Conservation (phyloP, 2,888 invertebrate genomes). For the Apomyelois bistriatella region DNA sequence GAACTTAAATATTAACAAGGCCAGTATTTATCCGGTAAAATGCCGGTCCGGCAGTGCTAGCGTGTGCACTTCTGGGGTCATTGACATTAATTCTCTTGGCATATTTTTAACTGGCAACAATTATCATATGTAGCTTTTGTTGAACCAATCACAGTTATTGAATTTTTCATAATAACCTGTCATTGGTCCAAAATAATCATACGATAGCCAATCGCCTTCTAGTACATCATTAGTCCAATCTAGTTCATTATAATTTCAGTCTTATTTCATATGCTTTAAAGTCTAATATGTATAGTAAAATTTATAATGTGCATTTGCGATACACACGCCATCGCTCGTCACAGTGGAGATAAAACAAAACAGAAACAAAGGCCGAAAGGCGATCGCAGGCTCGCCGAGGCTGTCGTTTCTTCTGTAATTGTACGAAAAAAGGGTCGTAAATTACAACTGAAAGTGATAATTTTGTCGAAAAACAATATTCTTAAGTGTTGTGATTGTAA, state of each 20-base stretch:
- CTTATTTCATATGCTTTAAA: background rate
- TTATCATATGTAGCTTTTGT: too few relatives aligned
- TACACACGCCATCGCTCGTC: constrained; percentile 31
- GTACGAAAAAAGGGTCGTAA: constrained; percentile 30
- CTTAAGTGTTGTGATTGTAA: constrained; percentile 31
- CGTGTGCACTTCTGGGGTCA: too few relatives aligned
- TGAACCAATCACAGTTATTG: too few relatives aligned
- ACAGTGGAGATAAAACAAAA: constrained; percentile 39
- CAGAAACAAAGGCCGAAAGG: constrained; percentile 51
- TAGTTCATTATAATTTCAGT: background rate
- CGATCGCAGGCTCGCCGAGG: constrained; percentile 25
- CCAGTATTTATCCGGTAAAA: too few relatives aligned
- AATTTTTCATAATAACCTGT: background rate
- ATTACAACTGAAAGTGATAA: constrained; percentile 31
- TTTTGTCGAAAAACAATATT: constrained; percentile 25
- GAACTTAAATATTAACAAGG: too few relatives aligned
- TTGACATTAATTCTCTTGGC: too few relatives aligned
- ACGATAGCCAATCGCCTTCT: constrained; percentile 15
- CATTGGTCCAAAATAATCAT: constrained; percentile 30
- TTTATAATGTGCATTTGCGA: constrained; percentile 23
- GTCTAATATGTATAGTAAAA: background rate
- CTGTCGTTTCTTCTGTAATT: constrained; percentile 25
- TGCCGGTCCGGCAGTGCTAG: too few relatives aligned
- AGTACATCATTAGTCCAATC: constrained; percentile 18
- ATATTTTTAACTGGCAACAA: too few relatives aligned